Evolutionary conservation across 2,113 vertebrate genomes (phyloP).

Genomic region (Tursiops truncatus): DNA sequence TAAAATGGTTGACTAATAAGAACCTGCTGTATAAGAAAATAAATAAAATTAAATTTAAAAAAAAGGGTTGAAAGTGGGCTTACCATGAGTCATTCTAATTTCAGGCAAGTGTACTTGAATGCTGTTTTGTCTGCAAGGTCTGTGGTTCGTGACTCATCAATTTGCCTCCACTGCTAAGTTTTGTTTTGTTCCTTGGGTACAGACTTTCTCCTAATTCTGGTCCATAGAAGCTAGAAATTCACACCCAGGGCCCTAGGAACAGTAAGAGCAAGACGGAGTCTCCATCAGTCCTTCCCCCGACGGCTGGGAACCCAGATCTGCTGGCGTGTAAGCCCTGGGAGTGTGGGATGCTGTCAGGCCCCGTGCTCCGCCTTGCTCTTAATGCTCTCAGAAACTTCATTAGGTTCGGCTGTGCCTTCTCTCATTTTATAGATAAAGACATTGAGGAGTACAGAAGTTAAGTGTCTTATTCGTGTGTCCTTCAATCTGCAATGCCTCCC

Average conservation of each 20-base stretch:
- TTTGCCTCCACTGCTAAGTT: not conserved
- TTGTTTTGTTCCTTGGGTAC: not conserved
- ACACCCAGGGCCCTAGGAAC: not conserved
- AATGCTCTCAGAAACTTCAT: accelerated
- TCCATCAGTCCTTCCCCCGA: accelerated
- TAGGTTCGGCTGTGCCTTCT: no score
- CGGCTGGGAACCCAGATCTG: not conserved
- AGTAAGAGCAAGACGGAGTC: not conserved
- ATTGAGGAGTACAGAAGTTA: not conserved
- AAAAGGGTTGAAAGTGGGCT: accelerated
- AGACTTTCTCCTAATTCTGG: not conserved
- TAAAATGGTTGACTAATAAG: no score
- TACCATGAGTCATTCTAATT: not conserved
- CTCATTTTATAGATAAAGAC: not conserved
- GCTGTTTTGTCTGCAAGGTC: not conserved
- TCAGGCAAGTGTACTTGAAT: not conserved
- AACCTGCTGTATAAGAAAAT: no score
- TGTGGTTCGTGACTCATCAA: not conserved
- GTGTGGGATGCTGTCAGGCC: no score
- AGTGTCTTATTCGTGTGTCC: not conserved
- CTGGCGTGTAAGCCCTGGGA: accelerated
- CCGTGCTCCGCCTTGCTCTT: not conserved
- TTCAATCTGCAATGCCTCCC: not conserved
- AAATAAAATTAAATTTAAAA: no score
- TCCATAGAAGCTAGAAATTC: not conserved